Evolutionary conservation across 2,888 invertebrate species (phyloP).

Genomic region (Brenthis hecate): DNA sequence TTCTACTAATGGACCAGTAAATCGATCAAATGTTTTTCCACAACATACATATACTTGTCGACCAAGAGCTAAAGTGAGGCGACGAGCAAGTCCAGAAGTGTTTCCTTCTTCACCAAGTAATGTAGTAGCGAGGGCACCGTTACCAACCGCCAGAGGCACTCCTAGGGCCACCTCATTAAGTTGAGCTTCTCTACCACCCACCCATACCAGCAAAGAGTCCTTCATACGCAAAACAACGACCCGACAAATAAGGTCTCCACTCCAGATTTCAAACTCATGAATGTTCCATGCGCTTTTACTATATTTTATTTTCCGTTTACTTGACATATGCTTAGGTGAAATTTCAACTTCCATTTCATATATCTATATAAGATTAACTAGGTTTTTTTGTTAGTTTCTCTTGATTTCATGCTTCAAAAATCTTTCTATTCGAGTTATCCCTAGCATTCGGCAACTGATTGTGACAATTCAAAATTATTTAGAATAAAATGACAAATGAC

Average conservation of each 20-base stretch:
- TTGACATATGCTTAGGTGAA: conserved; percentile 49
- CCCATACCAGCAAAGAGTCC: conserved; percentile 63
- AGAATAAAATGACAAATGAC: no score
- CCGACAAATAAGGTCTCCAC: conserved; percentile 55
- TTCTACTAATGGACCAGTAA: conserved; percentile 56
- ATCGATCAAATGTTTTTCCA: conserved; percentile 52
- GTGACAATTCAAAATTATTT: no score
- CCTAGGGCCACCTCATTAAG: conserved; percentile 53
- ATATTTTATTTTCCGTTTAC: conserved; percentile 53
- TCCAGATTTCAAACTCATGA: conserved; percentile 62
- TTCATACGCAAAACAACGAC: conserved; percentile 55
- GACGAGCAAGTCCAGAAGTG: conserved; percentile 53
- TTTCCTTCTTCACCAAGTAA: conserved; percentile 40
- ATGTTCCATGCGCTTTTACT: conserved; percentile 59
- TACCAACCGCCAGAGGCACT: conserved; percentile 43
- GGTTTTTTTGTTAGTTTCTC: background rate
- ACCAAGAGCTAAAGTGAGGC: conserved; percentile 48
- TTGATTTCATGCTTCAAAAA: background rate
- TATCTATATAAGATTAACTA: background rate
- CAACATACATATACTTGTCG: conserved; percentile 57
- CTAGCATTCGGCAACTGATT: no score
- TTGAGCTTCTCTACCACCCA: conserved; percentile 48
- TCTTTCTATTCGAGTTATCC: background rate
- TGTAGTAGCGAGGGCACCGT: conserved; percentile 40
- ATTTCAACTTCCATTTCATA: conserved; percentile 41